These are phyloP conservation scores for Diacarnus erythraeanus DNA, from an alignment of 37 sponge, comb jelly and placozoan genomes.

Conservation along the genomic window DNA sequence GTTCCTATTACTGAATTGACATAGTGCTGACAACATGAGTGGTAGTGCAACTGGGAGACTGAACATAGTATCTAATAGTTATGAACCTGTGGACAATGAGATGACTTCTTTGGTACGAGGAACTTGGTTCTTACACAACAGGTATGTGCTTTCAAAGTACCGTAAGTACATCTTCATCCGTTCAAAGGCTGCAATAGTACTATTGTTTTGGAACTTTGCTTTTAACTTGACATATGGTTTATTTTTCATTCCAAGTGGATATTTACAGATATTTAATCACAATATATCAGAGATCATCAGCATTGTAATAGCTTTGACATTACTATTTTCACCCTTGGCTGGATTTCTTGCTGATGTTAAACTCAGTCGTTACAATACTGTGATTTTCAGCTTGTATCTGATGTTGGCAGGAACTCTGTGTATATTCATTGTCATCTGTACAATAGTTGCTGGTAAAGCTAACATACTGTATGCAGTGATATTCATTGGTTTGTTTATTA, in stretches of 20 bases:
- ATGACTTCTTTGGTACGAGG: neutral
- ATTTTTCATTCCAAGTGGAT: neutral
- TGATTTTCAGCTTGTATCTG: neutral
- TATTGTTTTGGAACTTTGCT: neutral
- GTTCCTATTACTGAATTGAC: too few relatives aligned
- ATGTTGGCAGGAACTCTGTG: neutral
- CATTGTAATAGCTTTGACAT: neutral
- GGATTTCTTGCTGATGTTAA: slow-evolving; percentile 10
- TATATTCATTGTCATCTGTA: neutral
- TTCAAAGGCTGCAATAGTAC: neutral
- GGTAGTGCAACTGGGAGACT: neutral
- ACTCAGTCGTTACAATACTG: neutral
- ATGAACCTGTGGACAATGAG: neutral
- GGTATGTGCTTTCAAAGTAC: neutral
- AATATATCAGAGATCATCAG: neutral
- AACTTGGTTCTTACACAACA: neutral
- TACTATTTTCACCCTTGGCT: neutral
- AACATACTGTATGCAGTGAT: neutral
- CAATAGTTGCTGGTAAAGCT: neutral
- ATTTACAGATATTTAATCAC: neutral
- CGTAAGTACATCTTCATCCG: neutral
- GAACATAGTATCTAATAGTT: too few relatives aligned
- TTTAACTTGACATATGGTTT: neutral
- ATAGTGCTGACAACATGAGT: neutral
- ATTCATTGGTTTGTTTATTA: neutral